Percentiles rank a stretch among this genome's conserved stretches.
Evolutionary conservation across 2,113 vertebrate genomes (phyloP).

Genomic region (Holacanthus passer): DNA sequence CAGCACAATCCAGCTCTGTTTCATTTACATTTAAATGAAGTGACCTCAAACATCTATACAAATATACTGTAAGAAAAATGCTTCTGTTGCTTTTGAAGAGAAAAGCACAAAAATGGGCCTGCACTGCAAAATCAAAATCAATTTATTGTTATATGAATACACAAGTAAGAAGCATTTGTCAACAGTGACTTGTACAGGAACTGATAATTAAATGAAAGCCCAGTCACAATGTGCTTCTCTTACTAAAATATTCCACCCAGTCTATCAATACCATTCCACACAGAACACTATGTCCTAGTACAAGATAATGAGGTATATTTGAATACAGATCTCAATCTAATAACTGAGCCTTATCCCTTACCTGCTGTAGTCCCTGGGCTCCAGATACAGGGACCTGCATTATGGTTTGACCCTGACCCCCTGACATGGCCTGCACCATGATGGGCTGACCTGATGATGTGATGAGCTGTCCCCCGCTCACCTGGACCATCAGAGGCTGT

Average conservation of each 20-base stretch:
- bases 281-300: neutral
- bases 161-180: neutral
- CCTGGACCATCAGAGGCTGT: constrained; percentile 98
- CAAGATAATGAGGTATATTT: neutral
- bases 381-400: constrained; percentile 98
- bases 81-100: neutral
- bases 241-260: neutral
- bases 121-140: neutral
- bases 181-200: neutral
- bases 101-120: too few species aligned
- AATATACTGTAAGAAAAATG: neutral
- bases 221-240: neutral
- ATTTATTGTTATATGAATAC: neutral
- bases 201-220: neutral
- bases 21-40: neutral
- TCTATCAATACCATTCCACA: neutral
- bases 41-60: neutral
- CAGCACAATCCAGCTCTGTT: neutral
- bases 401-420: constrained; percentile 97
- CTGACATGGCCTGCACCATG: constrained; percentile 98
- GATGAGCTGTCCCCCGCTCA: constrained; percentile 98
- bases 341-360: constrained; percentile 64
- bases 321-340: neutral
- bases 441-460: constrained; percentile 98
- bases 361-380: constrained; percentile 96